Percentiles rank a stretch among this genome's conserved stretches.
Conservation (phyloP, 2,797 vertebrate species). For the Spinus pinus region DNA sequence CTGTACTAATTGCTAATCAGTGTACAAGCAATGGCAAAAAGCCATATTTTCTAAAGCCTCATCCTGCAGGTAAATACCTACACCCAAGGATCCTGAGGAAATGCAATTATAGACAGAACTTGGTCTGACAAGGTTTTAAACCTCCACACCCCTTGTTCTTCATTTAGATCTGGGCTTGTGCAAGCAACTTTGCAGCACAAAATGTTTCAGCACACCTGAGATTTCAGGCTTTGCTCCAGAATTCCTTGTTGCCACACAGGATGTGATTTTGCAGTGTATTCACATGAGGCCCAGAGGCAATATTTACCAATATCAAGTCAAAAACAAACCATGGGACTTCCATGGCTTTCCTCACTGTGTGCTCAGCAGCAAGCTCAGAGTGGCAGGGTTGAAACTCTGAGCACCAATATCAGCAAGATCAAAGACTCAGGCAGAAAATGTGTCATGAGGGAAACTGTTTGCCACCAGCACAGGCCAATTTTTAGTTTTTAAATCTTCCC, state of each 20-base stretch:
- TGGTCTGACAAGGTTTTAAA: not conserved
- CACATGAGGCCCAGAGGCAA: not conserved
- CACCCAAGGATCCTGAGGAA: not conserved
- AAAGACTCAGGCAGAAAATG: not conserved
- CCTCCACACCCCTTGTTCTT: not conserved
- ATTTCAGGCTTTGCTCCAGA: not conserved
- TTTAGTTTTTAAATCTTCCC: not conserved
- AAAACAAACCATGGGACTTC: not conserved
- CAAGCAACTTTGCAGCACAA: not conserved
- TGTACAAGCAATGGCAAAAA: not conserved
- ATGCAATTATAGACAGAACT: not conserved
- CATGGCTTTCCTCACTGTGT: not conserved
- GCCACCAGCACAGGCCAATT: accelerated
- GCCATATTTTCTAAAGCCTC: not conserved
- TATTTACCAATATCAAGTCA: not conserved
- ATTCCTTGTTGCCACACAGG: not conserved
- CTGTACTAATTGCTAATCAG: not conserved
- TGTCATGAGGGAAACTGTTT: accelerated
- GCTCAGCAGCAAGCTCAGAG: not conserved
- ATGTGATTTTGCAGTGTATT: not conserved
- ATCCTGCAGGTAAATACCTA: not conserved
- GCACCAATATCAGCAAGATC: not conserved
- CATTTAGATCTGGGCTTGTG: not conserved
- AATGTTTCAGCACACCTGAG: not conserved
- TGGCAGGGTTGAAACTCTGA: not conserved